These are phyloP conservation scores for Forficula auricularia DNA, from an alignment of 1,140 invertebrate genomes.

Conservation along the genomic window DNA sequence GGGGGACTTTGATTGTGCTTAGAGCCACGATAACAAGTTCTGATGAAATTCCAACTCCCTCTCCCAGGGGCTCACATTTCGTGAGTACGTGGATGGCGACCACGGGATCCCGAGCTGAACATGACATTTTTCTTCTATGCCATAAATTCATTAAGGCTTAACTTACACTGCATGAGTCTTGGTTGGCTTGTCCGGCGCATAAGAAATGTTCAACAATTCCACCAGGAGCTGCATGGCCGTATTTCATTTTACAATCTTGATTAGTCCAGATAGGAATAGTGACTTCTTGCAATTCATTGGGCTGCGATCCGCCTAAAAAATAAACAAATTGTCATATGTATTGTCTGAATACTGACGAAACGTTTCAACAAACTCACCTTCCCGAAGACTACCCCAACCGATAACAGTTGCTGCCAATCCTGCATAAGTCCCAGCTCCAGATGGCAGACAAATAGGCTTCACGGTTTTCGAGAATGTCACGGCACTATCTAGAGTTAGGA, in stretches of 20 bases:
- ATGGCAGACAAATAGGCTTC: conserved; percentile 64
- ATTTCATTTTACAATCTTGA: conserved; percentile 54
- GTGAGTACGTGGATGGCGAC: too few species aligned
- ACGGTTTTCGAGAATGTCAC: conserved; percentile 57
- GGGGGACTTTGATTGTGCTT: too few species aligned
- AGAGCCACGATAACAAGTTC: too few species aligned
- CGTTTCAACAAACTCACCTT: conserved; percentile 37
- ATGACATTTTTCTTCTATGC: too few species aligned
- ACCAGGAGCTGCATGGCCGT: conserved; percentile 67
- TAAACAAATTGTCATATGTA: neutral
- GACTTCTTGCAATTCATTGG: conserved; percentile 61
- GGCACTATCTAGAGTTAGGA: conserved; percentile 62
- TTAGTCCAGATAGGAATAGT: conserved; percentile 71
- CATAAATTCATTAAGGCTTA: too few species aligned
- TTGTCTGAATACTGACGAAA: neutral
- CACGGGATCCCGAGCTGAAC: too few species aligned
- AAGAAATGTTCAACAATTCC: conserved; percentile 75
- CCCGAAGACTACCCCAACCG: conserved; percentile 64
- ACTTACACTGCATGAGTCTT: conserved; percentile 78
- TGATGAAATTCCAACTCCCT: too few species aligned
- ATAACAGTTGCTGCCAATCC: conserved; percentile 60
- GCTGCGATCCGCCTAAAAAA: conserved; percentile 55
- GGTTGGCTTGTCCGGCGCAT: conserved; percentile 61
- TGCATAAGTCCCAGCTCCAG: conserved; percentile 35
- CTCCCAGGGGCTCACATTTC: too few species aligned